These are phyloP conservation scores for Diadegma fenestrale DNA, from an alignment of 2,888 invertebrate genomes.

Conservation along the genomic window DNA sequence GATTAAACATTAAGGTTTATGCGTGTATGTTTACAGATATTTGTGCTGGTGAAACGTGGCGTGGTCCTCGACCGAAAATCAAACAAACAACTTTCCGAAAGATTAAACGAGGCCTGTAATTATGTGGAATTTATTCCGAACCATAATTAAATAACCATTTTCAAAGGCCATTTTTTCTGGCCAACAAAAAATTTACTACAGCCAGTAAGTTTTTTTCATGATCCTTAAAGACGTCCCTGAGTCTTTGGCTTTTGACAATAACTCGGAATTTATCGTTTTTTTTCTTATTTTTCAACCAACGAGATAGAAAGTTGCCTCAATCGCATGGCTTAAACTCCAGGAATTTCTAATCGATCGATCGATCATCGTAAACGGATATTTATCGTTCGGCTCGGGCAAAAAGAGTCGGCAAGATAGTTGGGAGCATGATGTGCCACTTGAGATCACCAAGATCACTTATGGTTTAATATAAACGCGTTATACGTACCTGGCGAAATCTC, in stretches of 20 bases:
- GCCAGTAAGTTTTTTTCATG: neutral
- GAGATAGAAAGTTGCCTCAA: constrained; percentile 30
- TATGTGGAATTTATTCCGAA: neutral
- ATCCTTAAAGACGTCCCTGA: neutral
- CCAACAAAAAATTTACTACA: neutral
- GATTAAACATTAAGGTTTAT: neutral
- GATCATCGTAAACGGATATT: constrained; percentile 45
- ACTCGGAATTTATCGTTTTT: neutral
- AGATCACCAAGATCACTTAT: constrained; percentile 68
- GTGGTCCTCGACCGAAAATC: constrained; percentile 20
- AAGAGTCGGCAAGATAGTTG: constrained; percentile 67
- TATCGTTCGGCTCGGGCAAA: constrained; percentile 52
- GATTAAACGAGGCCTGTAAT: neutral
- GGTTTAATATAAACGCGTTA: constrained; percentile 25
- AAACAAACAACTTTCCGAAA: constrained; percentile 7
- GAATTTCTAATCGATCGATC: constrained; percentile 51
- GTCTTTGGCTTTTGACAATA: neutral
- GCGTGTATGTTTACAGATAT: neutral
- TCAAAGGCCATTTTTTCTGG: neutral
- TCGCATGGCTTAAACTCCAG: constrained; percentile 23
- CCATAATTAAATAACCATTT: neutral
- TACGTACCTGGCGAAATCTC: constrained; percentile 46
- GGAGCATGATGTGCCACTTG: constrained; percentile 67
- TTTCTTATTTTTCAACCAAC: neutral
- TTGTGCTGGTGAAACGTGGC: neutral